A percentile compares a stretch with the other conserved stretches of the same genome.
Conservation (phyloP, 2,113 vertebrate genomes). For the Scartelaos histophorus region DNA sequence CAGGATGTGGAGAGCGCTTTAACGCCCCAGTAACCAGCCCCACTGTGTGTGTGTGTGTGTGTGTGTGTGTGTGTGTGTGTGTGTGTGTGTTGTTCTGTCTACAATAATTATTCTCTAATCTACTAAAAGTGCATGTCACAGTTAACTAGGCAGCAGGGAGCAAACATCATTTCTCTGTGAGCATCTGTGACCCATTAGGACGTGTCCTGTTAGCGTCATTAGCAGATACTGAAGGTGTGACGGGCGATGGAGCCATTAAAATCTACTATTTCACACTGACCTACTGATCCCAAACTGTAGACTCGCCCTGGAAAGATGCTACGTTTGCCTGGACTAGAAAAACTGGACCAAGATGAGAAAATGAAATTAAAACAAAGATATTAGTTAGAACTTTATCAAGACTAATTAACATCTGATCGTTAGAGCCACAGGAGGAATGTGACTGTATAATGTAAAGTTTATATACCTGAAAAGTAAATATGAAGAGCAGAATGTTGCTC, state of each 20-base stretch:
- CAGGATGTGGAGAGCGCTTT: neutral
- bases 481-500: neutral
- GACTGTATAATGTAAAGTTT: neutral
- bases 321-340: neutral
- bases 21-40: neutral
- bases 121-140: slow-evolving; percentile 22
- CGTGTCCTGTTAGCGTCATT: slow-evolving; percentile 48
- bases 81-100: neutral
- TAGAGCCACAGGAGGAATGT: slow-evolving; percentile 9
- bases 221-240: slow-evolving; percentile 28
- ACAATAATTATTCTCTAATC: slow-evolving; percentile 16
- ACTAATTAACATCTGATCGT: neutral
- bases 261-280: slow-evolving; percentile 57
- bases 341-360: neutral
- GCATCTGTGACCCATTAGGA: slow-evolving; percentile 37
- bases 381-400: neutral
- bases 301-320: too few relatives aligned
- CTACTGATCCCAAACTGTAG: slow-evolving; percentile 21
- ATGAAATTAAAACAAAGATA: neutral
- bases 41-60: neutral
- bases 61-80: neutral
- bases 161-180: slow-evolving; percentile 4
- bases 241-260: slow-evolving; percentile 39
- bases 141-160: slow-evolving; percentile 1
- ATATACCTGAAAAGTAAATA: neutral